A percentile compares a stretch with the other conserved stretches of the same genome.
Conservation (phyloP, 2,888 invertebrate genomes). For the Oxycera nigricornis region DNA sequence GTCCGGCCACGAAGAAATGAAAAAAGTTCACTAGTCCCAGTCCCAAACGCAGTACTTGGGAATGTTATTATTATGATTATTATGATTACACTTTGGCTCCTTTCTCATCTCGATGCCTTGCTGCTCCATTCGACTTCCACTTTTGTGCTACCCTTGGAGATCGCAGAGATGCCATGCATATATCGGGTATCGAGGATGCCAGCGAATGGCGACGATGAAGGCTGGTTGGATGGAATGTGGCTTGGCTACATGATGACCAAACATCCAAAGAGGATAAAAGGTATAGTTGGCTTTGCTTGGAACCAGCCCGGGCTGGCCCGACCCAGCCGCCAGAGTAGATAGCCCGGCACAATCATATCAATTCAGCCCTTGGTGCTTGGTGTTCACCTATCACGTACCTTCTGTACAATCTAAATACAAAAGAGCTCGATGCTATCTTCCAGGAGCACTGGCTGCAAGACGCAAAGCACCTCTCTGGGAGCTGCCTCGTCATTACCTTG, state of each 20-base stretch:
- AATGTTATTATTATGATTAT: conserved; percentile 41
- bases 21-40: conserved; percentile 27
- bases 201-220: not conserved
- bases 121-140: no score
- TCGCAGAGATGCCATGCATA: not conserved
- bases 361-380: not conserved
- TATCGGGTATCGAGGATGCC: not conserved
- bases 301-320: not conserved
- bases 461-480: conserved; percentile 31
- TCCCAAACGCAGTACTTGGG: no score
- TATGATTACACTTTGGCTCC: conserved; percentile 36
- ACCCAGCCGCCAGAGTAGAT: not conserved
- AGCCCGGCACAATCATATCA: conserved; percentile 7
- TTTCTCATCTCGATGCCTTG: no score
- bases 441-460: conserved; percentile 15
- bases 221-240: not conserved
- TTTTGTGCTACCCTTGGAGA: not conserved
- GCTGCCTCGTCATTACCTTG: conserved; percentile 33
- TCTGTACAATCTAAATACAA: conserved; percentile 5
- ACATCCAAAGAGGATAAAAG: conserved; percentile 2
- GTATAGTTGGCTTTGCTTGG: not conserved
- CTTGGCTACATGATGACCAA: not conserved
- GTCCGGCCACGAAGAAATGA: conserved; percentile 22
- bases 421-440: conserved; percentile 10
- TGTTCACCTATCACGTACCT: conserved; percentile 29